Conservation (phyloP, 2,888 invertebrate genomes). For the Seladonia tumulorum region DNA sequence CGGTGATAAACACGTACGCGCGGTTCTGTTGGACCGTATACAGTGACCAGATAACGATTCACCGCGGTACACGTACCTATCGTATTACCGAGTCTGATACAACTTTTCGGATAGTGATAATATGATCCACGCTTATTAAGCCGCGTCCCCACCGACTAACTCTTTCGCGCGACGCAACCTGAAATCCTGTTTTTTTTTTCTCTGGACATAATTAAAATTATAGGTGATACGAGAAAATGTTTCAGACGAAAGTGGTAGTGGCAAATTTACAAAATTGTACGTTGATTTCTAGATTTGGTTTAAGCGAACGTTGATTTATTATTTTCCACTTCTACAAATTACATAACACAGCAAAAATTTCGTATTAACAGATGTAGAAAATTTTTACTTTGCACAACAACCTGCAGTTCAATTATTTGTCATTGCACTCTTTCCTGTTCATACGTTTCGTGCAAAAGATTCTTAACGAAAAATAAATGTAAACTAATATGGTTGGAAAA, state of each 20-base stretch:
- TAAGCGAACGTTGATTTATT: too few relatives aligned
- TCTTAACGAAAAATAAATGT: background rate
- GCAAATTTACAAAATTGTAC: too few relatives aligned
- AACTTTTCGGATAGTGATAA: constrained; percentile 57
- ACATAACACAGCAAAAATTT: too few relatives aligned
- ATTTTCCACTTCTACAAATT: too few relatives aligned
- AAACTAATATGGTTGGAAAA: background rate
- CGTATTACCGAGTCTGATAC: constrained; percentile 49
- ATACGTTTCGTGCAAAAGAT: too few relatives aligned
- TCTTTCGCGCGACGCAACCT: background rate
- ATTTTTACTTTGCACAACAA: too few relatives aligned
- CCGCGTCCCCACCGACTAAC: background rate
- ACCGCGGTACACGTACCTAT: constrained; percentile 26
- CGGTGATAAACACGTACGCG: constrained; percentile 55
- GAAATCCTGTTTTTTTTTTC: background rate
- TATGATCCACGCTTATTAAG: constrained; percentile 18
- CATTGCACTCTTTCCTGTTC: too few relatives aligned
- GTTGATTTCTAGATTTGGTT: too few relatives aligned
- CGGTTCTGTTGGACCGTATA: constrained; percentile 28
- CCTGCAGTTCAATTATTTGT: too few relatives aligned
- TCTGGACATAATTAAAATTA: background rate
- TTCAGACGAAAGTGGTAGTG: too few relatives aligned
- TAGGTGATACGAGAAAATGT: background rate
- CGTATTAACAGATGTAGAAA: too few relatives aligned
- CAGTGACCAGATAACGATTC: constrained; percentile 51